Conservation (phyloP, 1,140 invertebrate genomes). For the Heterodera carotae region DNA sequence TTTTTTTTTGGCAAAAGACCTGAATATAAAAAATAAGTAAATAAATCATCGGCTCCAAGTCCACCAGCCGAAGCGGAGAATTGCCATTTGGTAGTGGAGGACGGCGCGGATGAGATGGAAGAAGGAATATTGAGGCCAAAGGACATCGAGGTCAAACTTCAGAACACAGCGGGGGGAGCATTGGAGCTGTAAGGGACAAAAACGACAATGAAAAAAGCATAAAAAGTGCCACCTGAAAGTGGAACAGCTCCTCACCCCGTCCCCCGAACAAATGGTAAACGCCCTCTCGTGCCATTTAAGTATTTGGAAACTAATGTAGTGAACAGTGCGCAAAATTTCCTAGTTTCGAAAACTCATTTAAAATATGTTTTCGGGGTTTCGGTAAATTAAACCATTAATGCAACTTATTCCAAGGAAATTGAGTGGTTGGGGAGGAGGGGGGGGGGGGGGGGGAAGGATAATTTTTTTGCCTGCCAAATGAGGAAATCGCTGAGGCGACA, state of each 20-base stretch:
- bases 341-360: no score
- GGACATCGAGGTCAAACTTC: constrained; percentile 42
- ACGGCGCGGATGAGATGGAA: constrained; percentile 54
- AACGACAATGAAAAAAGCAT: not conserved
- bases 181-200: not conserved
- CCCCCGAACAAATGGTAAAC: no score
- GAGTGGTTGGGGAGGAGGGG: not conserved
- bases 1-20: not conserved
- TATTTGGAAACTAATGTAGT: no score
- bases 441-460: not conserved
- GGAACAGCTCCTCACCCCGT: no score
- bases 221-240: no score
- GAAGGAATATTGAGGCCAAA: constrained; percentile 57
- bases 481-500: constrained; percentile 91
- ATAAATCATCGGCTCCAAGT: not conserved
- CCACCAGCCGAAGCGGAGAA: not conserved
- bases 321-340: no score
- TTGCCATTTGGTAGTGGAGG: constrained; percentile 46
- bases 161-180: not conserved
- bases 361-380: not conserved
- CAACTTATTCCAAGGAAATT: no score
- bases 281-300: no score
- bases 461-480: constrained; percentile 79
- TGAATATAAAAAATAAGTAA: not conserved
- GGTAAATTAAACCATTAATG: no score